Base-by-base conservation (phyloP, 2,113 vertebrate genomes). In the Pomatostomus ruficeps region DNA sequence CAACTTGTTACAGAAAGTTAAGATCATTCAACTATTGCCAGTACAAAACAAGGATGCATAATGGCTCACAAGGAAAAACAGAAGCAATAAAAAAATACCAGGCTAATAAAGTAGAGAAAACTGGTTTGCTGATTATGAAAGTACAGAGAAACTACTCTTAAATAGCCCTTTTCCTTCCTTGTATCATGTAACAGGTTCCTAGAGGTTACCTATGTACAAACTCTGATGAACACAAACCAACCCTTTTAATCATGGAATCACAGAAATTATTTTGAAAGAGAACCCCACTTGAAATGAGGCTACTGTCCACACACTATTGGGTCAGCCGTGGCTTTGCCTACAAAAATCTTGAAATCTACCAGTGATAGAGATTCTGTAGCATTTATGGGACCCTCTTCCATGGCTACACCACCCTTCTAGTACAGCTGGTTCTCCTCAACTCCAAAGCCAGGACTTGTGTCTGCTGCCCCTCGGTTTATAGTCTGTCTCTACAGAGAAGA, bases 251-350 rank as follows among this genome's bases (percentile, higher is more conserved):
- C 4, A 8, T 10, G 11, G 46, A 72, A 80, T 72, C 18, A 26
- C 4, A 61, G 36, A 92, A 51, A 70, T 42, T 0, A 46, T 57
- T 61, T 73, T 42, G 31, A 73, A 85, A 89, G 22, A 51, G 7
- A 81, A 71, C 4, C 3, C 17, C 31, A 43, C 51, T 14, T 52
- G 46, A 88, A 93, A 82, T 33, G 22, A 38, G 38, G n/a, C 35
- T 63, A 42, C 40, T 45, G 43, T 19, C 45, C 29, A 40, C 1
- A 3, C 0, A 1, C 26, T 11, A 62, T 1, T 26, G 17, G 23
- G 31, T 70, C 55, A 88, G n/a, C 14, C 1, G 0, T 7, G 6
- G 54, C 55, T 85, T 75, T 86, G 31, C 14, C 42, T 48, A 66
- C n/a, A 22, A 1, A 10, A 86, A 20, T 48, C n/a, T 40, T 67